Evolutionary conservation across 2,888 invertebrate genomes (phyloP).

Genomic region (Ochropleura plecta): DNA sequence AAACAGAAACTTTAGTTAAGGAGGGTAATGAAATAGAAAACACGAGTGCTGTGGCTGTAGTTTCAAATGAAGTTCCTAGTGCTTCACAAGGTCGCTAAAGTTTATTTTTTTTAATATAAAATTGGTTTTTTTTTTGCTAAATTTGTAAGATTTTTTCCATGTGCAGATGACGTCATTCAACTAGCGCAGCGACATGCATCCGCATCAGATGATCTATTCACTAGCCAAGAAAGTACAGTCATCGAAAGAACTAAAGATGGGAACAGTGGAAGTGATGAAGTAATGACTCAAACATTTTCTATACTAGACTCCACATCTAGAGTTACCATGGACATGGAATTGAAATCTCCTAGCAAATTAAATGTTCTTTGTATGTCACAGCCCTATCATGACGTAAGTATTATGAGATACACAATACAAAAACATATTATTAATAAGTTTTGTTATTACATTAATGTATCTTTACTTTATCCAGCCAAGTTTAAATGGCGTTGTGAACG

Average conservation of each 20-base stretch:
- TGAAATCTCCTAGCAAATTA: constrained; percentile 52
- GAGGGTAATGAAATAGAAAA: constrained; percentile 29
- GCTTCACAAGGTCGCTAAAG: constrained; percentile 78
- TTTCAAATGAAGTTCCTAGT: constrained; percentile 55
- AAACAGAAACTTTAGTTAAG: constrained; percentile 4
- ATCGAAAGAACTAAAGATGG: constrained; percentile 52
- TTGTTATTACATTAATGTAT: neutral
- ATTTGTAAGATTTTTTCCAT: neutral
- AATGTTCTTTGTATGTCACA: constrained; percentile 72
- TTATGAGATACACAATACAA: neutral
- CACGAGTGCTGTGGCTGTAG: constrained; percentile 30
- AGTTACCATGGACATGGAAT: constrained; percentile 22
- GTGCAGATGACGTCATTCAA: constrained; percentile 83
- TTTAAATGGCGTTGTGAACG: constrained; percentile 90
- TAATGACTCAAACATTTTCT: constrained; percentile 82
- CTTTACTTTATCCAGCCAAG: constrained; percentile 72
- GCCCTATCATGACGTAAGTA: constrained; percentile 77
- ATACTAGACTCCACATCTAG: constrained; percentile 71
- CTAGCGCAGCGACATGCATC: constrained; percentile 80
- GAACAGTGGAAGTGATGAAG: constrained; percentile 63
- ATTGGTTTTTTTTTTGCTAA: neutral
- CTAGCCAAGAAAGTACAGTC: constrained; percentile 75
- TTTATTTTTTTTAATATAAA: neutral
- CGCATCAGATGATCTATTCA: constrained; percentile 80
- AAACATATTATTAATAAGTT: neutral